Base-by-base conservation (phyloP, 2,797 vertebrate genomes). In the Melanotaenia boesemani region DNA sequence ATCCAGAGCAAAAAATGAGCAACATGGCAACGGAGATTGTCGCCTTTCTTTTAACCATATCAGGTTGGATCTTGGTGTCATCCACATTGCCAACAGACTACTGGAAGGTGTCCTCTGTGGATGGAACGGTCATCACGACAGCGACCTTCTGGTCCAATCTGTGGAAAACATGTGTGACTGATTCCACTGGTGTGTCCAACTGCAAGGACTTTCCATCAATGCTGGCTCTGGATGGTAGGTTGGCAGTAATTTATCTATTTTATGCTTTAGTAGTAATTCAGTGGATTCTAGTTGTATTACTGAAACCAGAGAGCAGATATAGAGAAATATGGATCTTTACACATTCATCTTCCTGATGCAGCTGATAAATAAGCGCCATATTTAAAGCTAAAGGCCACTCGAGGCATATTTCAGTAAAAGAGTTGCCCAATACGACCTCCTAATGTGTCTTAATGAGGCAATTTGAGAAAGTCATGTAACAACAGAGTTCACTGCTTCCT, bases 131-230 rank as follows among this genome's bases (percentile, higher is more conserved):
- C 85, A 98, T 98, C 93, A 98, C 97, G 86, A 98, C 97, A 0
- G 97, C 97, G 37, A 98, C 97, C 74, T 98, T 95, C 90, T 98
- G 96, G 96, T 96, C 97, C 90, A 98, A 98, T 88, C 93, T 98
- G 24, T 98, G 97, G 97, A 98, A 98, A 92, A 96, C 96, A 0
- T 98, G 97, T 52, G 97, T 98, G 74, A 98, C 97, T 0, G 97
- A 98, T 84, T 98, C 97, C 69, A 98, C 97, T 0, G 97, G 97
- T 1, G 95, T 98, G 61, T 97, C 97, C 89, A 98, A 97, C 95
- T 98, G 97, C 94, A 98, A 97, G 91, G 97, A 98, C 81, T 98
- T 98, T 79, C 96, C 97, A 32, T 98, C 97, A 34, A 97, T 98
- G 97, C 95, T 98, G 89, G 97, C 96, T 6, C 93, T 97, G 80